Conservation (phyloP, 2,113 vertebrate genomes). For the Hippocampus abdominalis region DNA sequence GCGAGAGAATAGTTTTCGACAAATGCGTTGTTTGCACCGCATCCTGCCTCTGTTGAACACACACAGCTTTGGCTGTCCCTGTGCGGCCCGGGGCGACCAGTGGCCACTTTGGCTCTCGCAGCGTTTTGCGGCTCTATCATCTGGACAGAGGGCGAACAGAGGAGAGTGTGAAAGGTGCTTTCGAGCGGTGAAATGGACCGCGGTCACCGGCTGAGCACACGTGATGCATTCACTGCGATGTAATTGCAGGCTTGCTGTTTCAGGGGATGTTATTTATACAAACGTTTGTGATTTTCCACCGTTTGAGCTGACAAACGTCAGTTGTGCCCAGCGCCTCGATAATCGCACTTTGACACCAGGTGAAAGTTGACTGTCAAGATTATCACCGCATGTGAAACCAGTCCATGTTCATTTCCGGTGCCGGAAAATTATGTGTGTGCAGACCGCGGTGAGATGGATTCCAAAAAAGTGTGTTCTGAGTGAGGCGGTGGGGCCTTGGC, state of each 20-base stretch:
- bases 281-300: slow-evolving; percentile 9
- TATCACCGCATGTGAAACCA: neutral
- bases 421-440: neutral
- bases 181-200: slow-evolving; percentile 43
- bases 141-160: slow-evolving; percentile 44
- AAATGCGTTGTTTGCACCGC: slow-evolving; percentile 5
- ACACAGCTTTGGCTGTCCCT: slow-evolving; percentile 20
- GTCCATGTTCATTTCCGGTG: slow-evolving; percentile 2
- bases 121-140: slow-evolving; percentile 54
- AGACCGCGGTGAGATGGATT: neutral
- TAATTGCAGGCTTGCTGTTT: slow-evolving; percentile 39
- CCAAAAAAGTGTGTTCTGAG: neutral
- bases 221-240: slow-evolving; percentile 42
- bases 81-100: slow-evolving; percentile 41
- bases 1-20: neutral
- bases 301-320: slow-evolving; percentile 18
- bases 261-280: slow-evolving; percentile 34
- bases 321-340: slow-evolving; percentile 32
- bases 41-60: slow-evolving; percentile 37
- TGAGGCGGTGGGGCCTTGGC: slow-evolving; percentile 34
- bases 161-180: slow-evolving; percentile 50
- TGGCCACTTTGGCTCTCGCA: slow-evolving; percentile 43
- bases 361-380: neutral
- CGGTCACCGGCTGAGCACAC: slow-evolving; percentile 26
- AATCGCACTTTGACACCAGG: slow-evolving; percentile 37